phyloP scores from a whole-genome alignment of 2,113 vertebrate species.

The Gallinago jamesoni region DNA sequence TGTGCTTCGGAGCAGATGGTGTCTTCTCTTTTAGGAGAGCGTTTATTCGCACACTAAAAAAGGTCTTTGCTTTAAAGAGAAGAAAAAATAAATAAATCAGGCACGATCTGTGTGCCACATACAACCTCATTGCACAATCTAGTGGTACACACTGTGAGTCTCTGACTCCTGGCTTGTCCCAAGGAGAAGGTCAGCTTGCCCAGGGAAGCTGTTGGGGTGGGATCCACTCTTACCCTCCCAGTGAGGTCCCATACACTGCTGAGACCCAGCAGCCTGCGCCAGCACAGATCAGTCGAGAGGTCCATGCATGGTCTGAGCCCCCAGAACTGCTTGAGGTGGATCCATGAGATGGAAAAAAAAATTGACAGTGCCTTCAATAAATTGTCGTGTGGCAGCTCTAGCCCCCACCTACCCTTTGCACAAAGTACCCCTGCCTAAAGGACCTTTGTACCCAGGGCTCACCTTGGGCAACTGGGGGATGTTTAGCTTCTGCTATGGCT shows the following conservation, averaged over 20 bases:
- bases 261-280: not conserved
- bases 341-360: not conserved
- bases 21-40: constrained; percentile 27
- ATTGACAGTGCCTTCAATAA: not conserved
- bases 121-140: not conserved
- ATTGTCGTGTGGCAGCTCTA: not conserved
- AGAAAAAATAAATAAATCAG: not conserved
- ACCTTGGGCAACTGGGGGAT: not conserved
- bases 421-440: not conserved
- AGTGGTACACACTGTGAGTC: not conserved
- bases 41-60: constrained; percentile 8
- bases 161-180: not conserved
- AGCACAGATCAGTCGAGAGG: not conserved
- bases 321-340: not conserved
- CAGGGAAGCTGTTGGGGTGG: not conserved
- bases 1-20: constrained; percentile 38
- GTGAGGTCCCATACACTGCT: not conserved
- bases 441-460: not conserved
- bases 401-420: not conserved
- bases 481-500: not conserved
- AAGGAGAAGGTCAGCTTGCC: not conserved
- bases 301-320: accelerated
- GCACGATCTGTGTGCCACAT: not conserved
- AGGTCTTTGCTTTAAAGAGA: constrained; percentile 1
- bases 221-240: not conserved